A percentile compares a stretch with the other conserved stretches of the same genome.
Conservation (phyloP, 1,140 invertebrate genomes). For the Eupeodes corollae region DNA sequence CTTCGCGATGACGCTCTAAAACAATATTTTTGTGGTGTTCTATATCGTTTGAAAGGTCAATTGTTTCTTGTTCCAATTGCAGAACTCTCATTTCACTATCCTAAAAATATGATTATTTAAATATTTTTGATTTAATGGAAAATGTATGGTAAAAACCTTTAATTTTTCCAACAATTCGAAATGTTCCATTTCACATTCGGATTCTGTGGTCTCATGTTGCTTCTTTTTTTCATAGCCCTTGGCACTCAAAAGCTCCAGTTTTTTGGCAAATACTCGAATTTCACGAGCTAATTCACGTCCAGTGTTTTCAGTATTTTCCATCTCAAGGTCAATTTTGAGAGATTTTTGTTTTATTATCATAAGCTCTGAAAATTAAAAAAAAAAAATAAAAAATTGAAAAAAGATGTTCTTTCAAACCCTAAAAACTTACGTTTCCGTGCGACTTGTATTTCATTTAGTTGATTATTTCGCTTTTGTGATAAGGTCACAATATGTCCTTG, state of each 20-base stretch:
- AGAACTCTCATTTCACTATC: conserved; percentile 54
- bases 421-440: conserved; percentile 49
- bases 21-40: conserved; percentile 48
- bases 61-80: conserved; percentile 53
- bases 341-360: conserved; percentile 64
- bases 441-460: conserved; percentile 52
- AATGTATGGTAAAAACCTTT: too few species aligned
- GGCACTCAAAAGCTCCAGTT: conserved; percentile 47
- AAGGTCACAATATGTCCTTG: conserved; percentile 56
- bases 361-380: conserved; percentile 42
- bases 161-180: conserved; percentile 42
- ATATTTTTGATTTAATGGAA: too few species aligned
- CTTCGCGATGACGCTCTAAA: conserved; percentile 51
- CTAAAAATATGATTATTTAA: too few species aligned
- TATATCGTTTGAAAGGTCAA: conserved; percentile 53
- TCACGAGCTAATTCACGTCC: conserved; percentile 45
- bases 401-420: neutral
- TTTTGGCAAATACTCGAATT: conserved; percentile 47
- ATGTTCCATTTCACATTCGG: conserved; percentile 45
- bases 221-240: conserved; percentile 47
- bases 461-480: conserved; percentile 50
- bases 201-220: conserved; percentile 47
- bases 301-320: conserved; percentile 46
- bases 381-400: conserved; percentile 7
- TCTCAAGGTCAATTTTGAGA: conserved; percentile 51